Conservation (phyloP, 2,113 vertebrate genomes). For the Nesoenas mayeri region DNA sequence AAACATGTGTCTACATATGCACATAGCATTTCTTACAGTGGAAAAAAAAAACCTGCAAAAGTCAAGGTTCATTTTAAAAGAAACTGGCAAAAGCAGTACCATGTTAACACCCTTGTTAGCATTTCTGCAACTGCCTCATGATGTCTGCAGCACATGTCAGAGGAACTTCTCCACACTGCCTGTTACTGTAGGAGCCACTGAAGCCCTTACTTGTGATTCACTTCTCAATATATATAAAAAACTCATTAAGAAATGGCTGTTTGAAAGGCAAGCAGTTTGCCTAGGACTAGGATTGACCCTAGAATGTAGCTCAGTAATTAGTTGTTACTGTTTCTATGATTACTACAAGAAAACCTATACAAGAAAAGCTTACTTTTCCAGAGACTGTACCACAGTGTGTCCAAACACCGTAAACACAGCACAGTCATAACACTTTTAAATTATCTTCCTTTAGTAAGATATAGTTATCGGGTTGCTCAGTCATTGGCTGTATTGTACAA, state of each 20-base stretch:
- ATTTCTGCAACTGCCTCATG: neutral
- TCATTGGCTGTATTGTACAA: neutral
- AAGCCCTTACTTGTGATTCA: neutral
- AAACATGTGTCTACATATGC: neutral
- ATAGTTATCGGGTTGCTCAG: neutral
- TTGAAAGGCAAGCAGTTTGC: neutral
- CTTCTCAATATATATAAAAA: neutral
- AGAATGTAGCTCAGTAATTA: neutral
- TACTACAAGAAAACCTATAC: neutral
- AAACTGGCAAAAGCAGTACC: neutral
- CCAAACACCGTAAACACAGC: neutral
- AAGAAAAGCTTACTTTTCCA: neutral
- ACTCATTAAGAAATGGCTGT: neutral
- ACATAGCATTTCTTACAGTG: slow-evolving; percentile 5
- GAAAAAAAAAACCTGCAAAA: neutral
- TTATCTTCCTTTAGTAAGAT: neutral
- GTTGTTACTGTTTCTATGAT: neutral
- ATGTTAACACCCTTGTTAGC: neutral
- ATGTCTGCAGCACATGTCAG: neutral
- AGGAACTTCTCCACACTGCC: neutral
- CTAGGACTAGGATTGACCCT: neutral
- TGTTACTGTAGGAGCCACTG: neutral
- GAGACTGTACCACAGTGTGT: neutral
- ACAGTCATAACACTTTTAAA: neutral
- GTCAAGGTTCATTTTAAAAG: neutral